Evolutionary conservation across 1,140 invertebrate genomes (phyloP), one percentile per base, ranked within the genome.

Genomic region (Drosophila virilis): DNA sequence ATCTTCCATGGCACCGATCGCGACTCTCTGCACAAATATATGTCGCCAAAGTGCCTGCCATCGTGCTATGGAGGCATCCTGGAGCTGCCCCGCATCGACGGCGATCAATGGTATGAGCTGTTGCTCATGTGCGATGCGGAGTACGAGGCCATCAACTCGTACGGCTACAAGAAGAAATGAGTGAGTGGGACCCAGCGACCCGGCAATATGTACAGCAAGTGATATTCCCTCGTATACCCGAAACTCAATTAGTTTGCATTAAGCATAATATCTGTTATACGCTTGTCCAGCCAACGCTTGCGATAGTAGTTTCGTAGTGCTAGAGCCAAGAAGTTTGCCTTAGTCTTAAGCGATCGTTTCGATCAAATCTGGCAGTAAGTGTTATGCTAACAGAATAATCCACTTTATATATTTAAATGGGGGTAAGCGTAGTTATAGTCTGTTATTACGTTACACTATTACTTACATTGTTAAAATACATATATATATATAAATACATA

Each of bases 1-100:
- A 94, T 96, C 50, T 97, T 98, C 94, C 96, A 98, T 90, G 97
- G 97, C 22, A 96, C 94, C 1, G 96, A 98, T 88, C 93, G 96
- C 13, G 95, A 96, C 71, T 95, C 96, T 7, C 93, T 98, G 22
- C 96, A 98, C 82, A 94, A 96, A 72, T 93, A 97, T 85, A 94
- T 98, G 35, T 95, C 94, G 38, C 95, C 97, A 13, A 96, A 97
- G 78, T 95, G 94, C 74, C 93, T 98, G 69, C 96, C 97, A 0
- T 93, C 95, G 5, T 94, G 94, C 74, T 97, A 97, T 78, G 97
- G 96, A 9, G 97, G 97, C 22, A 95, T 94, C 6, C 82, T 96
- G 2, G 93, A 95, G 65, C 92, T 96, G 45, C 93, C 94, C 5
- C 92, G 93, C 52, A 93, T 97, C 22, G 94, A 93, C 8, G 96